A percentile compares a stretch with the other conserved stretches of the same genome.
These are phyloP conservation scores for Baryphthengus martii DNA, from an alignment of 2,113 vertebrate species.

Conservation along the genomic window DNA sequence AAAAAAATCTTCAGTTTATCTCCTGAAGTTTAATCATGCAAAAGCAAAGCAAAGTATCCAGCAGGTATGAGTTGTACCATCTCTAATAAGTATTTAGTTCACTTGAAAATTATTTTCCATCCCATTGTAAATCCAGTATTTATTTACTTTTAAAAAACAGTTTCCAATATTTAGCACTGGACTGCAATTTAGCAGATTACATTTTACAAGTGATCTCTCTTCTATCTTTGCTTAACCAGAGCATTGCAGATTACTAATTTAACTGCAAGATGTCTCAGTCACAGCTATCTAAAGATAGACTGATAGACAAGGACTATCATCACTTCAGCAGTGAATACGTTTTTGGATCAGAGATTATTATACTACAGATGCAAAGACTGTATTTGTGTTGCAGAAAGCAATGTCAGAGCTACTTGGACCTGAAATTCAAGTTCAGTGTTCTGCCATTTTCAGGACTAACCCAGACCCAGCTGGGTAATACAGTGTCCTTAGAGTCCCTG, in stretches of 20 bases:
- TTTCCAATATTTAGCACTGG: background rate
- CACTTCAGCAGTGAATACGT: background rate
- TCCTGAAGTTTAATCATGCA: background rate
- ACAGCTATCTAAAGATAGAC: background rate
- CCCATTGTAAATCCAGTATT: background rate
- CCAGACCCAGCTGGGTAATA: background rate
- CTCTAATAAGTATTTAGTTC: background rate
- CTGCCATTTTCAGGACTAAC: background rate
- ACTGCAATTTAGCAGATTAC: background rate
- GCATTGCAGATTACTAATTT: background rate
- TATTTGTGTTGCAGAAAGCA: background rate
- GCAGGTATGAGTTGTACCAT: background rate
- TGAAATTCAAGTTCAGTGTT: background rate
- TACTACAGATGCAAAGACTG: background rate
- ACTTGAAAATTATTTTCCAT: background rate
- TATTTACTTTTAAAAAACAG: background rate
- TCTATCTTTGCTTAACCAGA: background rate
- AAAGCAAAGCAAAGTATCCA: background rate
- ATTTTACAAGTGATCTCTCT: background rate
- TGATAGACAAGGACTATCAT: background rate
- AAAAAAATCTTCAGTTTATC: background rate
- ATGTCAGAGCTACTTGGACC: background rate
- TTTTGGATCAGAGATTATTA: background rate
- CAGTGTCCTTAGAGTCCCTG: background rate
- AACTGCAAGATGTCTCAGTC: background rate